phyloP scores from a whole-genome alignment of 2,113 vertebrate genomes.

The Passer domesticus region DNA sequence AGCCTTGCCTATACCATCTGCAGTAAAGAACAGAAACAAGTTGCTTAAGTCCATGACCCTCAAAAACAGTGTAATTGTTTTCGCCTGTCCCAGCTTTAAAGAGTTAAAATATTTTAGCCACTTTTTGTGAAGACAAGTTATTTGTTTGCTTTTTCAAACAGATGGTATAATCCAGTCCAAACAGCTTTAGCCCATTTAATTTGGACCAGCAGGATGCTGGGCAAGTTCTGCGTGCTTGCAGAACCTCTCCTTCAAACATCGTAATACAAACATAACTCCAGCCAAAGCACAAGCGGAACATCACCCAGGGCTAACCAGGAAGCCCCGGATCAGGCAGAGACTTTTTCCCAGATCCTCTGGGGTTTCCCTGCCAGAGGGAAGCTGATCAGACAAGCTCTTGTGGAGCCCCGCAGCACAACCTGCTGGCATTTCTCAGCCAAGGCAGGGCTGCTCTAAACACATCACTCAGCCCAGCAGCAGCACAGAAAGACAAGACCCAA shows the following conservation, averaged over 20 bases:
- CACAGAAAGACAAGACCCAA: not conserved
- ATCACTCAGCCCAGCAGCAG: not conserved
- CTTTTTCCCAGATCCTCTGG: not conserved
- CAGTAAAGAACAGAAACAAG: not conserved
- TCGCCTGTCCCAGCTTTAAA: not conserved
- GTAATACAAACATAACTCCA: not conserved
- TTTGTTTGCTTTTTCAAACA: not conserved
- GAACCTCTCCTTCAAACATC: not conserved
- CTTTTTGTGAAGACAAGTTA: not conserved
- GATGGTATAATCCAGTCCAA: not conserved
- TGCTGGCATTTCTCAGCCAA: slow-evolving; percentile 34
- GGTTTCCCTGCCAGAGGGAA: not conserved
- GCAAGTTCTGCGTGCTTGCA: not conserved
- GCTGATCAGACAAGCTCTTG: not conserved
- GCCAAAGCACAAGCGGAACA: not conserved
- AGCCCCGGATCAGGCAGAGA: not conserved
- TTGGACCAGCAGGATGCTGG: not conserved
- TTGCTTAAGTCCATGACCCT: not conserved
- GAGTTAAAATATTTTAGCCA: not conserved
- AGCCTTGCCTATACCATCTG: not conserved
- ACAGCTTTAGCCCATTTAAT: not conserved
- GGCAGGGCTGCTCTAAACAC: not conserved
- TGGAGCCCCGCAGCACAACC: slow-evolving; percentile 47
- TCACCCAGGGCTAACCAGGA: not conserved
- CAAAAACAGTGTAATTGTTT: not conserved